These are phyloP conservation scores for Ellobius talpinus DNA, from an alignment of 2,113 vertebrate species.

Conservation along the genomic window DNA sequence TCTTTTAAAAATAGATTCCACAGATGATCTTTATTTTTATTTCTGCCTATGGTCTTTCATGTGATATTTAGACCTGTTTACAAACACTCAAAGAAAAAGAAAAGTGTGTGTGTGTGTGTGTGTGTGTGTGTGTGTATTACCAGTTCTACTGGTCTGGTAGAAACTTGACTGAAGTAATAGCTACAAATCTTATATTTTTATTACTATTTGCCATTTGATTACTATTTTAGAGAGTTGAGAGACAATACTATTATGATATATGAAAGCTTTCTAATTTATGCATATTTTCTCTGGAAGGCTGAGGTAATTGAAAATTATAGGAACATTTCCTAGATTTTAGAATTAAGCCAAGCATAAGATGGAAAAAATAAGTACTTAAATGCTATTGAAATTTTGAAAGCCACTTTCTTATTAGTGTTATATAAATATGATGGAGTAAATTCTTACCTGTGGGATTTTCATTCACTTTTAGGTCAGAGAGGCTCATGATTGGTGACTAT, in stretches of 20 bases:
- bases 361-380: not conserved
- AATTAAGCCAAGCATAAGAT: not conserved
- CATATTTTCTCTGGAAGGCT: not conserved
- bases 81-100: not conserved
- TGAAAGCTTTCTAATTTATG: not conserved
- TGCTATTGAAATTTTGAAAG: not conserved
- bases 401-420: not conserved
- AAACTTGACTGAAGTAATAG: not conserved
- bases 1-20: not conserved
- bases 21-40: not conserved
- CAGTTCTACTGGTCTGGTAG: not conserved
- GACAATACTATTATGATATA: not conserved
- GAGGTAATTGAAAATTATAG: not conserved
- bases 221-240: not conserved
- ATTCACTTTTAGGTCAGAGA: not conserved
- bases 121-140: not conserved
- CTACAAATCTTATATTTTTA: not conserved
- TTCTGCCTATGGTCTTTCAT: not conserved
- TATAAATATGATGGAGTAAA: not conserved
- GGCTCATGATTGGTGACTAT: not conserved
- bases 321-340: not conserved
- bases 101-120: not conserved
- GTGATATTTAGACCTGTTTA: not conserved
- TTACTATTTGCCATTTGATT: not conserved
- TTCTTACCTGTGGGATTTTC: not conserved